A percentile compares a stretch with the other conserved stretches of the same genome.
phyloP scores from a whole-genome alignment of 2,888 invertebrate species.

The Phragmatobia fuliginosa region DNA sequence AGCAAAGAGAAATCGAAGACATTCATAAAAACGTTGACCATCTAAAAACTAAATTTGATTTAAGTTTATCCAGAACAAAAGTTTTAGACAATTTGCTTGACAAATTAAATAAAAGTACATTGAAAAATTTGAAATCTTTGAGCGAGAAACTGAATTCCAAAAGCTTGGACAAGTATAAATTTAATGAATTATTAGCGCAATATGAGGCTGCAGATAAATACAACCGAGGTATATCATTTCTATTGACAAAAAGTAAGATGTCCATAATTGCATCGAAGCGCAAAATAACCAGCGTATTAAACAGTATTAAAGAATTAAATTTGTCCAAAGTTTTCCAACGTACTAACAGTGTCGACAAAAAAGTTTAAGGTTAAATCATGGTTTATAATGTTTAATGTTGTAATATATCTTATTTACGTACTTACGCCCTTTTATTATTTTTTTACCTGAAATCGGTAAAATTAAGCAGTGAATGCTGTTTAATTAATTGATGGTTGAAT shows the following conservation, averaged over 20 bases:
- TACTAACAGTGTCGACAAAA: background rate
- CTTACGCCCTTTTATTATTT: background rate
- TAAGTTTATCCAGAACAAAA: conserved; percentile 19
- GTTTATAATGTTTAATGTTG: background rate
- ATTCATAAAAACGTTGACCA: conserved; percentile 21
- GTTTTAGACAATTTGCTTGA: conserved; percentile 2
- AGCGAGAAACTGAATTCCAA: background rate
- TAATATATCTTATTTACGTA: background rate
- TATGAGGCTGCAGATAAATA: conserved; percentile 23
- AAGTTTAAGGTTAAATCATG: background rate
- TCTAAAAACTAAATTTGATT: conserved; percentile 31
- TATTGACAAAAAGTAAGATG: conserved; percentile 29
- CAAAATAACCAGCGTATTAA: background rate
- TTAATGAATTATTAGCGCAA: conserved; percentile 28
- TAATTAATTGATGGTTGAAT: background rate
- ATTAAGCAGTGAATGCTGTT: background rate
- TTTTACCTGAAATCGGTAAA: background rate
- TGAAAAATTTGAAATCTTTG: background rate
- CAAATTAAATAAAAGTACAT: background rate
- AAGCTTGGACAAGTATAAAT: conserved; percentile 1
- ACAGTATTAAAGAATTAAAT: background rate
- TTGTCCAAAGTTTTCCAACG: conserved; percentile 1
- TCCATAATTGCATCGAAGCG: conserved; percentile 23
- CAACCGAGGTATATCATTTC: conserved; percentile 29
- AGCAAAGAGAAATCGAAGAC: conserved; percentile 27